Evolutionary conservation across 2,888 invertebrate genomes (phyloP).

Genomic region (Drosophila infuscata): DNA sequence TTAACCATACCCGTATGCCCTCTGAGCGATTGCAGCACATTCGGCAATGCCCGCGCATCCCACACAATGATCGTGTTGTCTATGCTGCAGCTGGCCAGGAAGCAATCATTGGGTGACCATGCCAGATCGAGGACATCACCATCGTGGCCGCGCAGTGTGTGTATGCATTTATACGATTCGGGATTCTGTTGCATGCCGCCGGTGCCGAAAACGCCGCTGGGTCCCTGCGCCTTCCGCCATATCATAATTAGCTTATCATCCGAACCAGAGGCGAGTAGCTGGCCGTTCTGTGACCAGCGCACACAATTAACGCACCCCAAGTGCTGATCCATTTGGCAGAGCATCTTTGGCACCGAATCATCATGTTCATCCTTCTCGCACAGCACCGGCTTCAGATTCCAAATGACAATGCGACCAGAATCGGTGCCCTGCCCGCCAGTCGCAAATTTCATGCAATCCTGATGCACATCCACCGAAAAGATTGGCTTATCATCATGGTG

Average conservation of each 20-base stretch:
- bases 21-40: conserved; percentile 92
- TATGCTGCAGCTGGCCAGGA: conserved; percentile 98
- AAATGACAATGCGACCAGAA: conserved; percentile 96
- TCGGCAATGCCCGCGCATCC: conserved; percentile 96
- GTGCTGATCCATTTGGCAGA: conserved; percentile 99
- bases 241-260: conserved; percentile 98
- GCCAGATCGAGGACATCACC: conserved; percentile 98
- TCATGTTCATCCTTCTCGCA: conserved; percentile 92
- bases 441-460: conserved; percentile 96
- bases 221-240: conserved; percentile 90
- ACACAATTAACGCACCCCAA: conserved; percentile 99
- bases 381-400: conserved; percentile 96
- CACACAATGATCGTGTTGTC: conserved; percentile 98
- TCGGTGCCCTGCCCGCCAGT: conserved; percentile 97
- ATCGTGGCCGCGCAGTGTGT: conserved; percentile 95
- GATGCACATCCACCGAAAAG: conserved; percentile 98
- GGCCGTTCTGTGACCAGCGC: conserved; percentile 96
- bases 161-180: conserved; percentile 96
- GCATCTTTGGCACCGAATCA: conserved; percentile 94
- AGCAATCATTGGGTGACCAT: conserved; percentile 97
- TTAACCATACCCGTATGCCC: conserved; percentile 98
- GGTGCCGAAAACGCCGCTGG: conserved; percentile 86
- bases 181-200: conserved; percentile 91
- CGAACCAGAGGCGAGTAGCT: conserved; percentile 95
- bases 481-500: conserved; percentile 97